Base-by-base conservation (phyloP, 2,797 vertebrate species). In the Melanogrammus aeglefinus region DNA sequence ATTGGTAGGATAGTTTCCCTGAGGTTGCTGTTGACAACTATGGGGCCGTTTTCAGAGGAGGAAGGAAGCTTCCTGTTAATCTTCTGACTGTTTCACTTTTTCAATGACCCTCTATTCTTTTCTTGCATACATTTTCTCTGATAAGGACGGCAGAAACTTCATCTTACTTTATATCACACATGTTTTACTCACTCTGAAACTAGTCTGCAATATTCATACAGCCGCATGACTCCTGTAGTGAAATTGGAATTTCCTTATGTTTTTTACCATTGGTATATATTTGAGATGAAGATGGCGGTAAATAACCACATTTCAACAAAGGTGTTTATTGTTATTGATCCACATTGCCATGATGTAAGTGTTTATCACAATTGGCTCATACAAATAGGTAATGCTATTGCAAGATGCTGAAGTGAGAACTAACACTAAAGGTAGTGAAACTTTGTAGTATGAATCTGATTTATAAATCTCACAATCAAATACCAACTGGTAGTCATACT, bases 1-100 rank as follows among this genome's bases (percentile, higher is more conserved):
- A 84, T 85, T 51, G 82, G 88, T 83, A 85, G 87, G 86, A 88
- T 89, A 91, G 85, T 83, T 81, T 78, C 83, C 73, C 83, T 69
- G 82, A 87, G 85, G 91, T 87, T 83, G 88, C 76, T 35, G 83
- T 35, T 83, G 87, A 85, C 81, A 82, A 87, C 83, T 35, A 81
- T 78, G 78, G 82, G 83, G n/a, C 9, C 76, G 78, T 82, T 88
- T 88, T 79, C 79, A 78, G 87, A 90, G 86, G 90, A 88, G 87
- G 77, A 83, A 78, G 80, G 81, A 78, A 86, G 76, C 89, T 86
- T 86, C 85, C 80, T 78, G 74, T 76, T 21, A 69, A 79, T 84
- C 84, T 76, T 79, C 72, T 80, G 82, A 85, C 85, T 87, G 83
- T 69, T 69, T 86, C 79, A 78, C 80, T 63, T 6, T 75, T 83